phyloP scores from a whole-genome alignment of 1,140 invertebrate species.

The Lepidurus packardi region DNA sequence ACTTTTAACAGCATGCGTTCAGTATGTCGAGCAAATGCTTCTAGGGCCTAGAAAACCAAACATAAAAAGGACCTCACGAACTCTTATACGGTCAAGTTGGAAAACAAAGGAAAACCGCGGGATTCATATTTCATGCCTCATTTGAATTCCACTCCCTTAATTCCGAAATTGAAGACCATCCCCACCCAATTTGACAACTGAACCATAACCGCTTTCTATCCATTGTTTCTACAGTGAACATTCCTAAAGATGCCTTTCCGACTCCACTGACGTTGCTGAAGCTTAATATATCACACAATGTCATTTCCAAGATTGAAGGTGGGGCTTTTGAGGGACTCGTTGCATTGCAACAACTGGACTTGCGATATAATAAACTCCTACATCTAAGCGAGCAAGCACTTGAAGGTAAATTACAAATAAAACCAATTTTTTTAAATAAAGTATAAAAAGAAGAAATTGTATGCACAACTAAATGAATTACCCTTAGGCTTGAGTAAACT shows the following conservation, averaged over 20 bases:
- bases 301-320: slow-evolving; percentile 64
- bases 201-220: background rate
- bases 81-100: background rate
- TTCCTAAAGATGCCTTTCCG: slow-evolving; percentile 37
- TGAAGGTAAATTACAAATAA: slow-evolving; percentile 48
- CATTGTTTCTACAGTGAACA: slow-evolving; percentile 5
- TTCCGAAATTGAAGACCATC: background rate
- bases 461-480: slow-evolving; percentile 25
- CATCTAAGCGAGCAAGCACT: slow-evolving; percentile 76
- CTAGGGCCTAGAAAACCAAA: background rate
- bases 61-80: slow-evolving; percentile 16
- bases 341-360: slow-evolving; percentile 59
- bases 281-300: slow-evolving; percentile 70
- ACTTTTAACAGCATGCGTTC: too few relatives aligned
- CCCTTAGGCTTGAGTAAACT: slow-evolving; percentile 58
- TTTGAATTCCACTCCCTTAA: slow-evolving; percentile 12
- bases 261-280: slow-evolving; percentile 50
- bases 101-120: background rate
- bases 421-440: too few relatives aligned
- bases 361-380: slow-evolving; percentile 66
- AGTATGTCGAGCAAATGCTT: background rate
- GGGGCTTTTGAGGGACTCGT: slow-evolving; percentile 61
- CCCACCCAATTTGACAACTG: background rate
- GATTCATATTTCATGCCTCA: background rate
- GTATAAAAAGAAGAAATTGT: slow-evolving; percentile 24